Base-by-base conservation (phyloP, 2,113 vertebrate genomes). In the Gobius niger region DNA sequence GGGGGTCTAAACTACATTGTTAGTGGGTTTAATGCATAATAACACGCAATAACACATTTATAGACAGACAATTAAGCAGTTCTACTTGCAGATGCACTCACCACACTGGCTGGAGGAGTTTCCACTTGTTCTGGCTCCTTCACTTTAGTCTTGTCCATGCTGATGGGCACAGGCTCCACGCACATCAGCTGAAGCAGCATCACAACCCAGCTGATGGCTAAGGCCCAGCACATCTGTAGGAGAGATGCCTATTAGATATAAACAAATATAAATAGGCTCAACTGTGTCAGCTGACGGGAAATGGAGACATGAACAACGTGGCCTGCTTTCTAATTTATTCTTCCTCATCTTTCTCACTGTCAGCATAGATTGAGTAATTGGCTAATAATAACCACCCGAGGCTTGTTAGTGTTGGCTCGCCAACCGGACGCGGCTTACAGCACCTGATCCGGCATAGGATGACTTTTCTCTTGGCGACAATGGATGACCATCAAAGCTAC, bases 141-240 rank as follows among this genome's bases (percentile, higher is more conserved):
- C 44, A 96, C 93, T 90, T 98, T 98, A 24, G 95, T 97, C 88
- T 97, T 98, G 76, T 97, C 96, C 69, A 96, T 89, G 42, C 95
- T 95, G 78, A 99, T 96, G 65, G 97, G 97, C 70, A 99, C 96
- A 63, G 95, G 91, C 77, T 94, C 88, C 16, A 92, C 78, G 63
- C 73, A 83, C 74, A 91, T 67, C 49, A 95, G 83, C 68, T 94
- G 84, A 81, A 88, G 90, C 1, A 91, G 74, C 67, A 95, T 62
- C 80, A 94, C 78, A 59, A 93, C 74, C 85, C 92, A 85, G 81
- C 88, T 89, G 89, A 40, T 68, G 72, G 73, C 80, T 67, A 91
- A 3, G 63, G 80, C 77, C 77, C 87, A 89, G 75, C 85, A 92
- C 95, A 96, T 95, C 96, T 99, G 92, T 74, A 92, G 68, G 68